Base-by-base conservation (phyloP, 1,140 invertebrate species). In the Habropoda laboriosa region DNA sequence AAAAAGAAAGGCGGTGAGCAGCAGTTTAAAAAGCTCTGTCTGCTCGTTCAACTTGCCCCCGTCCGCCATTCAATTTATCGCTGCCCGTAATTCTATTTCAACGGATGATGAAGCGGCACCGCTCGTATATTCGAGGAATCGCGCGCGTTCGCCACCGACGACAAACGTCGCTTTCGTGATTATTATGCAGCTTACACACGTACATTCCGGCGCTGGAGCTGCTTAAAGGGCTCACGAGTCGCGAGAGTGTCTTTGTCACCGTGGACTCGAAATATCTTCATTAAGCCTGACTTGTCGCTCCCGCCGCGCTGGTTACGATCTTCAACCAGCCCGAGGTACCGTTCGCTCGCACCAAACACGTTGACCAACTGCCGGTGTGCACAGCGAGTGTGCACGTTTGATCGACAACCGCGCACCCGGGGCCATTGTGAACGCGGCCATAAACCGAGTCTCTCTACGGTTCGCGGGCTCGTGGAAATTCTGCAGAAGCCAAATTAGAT, bases 401-500 rank as follows among this genome's bases (percentile, higher is more conserved):
- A 64, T 58, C 63, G 72, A 53, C 64, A 32, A 45, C 35, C 27
- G 8, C 55, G 27, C 30, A 13, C 2, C 38, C 24, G 58, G 47
- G 16, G 7, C 53, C 53, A 67, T 67, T 35, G 70, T 47, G 61
- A 68, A 53, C 47, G 58, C 58, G 10, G n/a, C 72, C 49, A 49
- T 77, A 76, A 80, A 74, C 45, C 61, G 30, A 21, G 55, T 38
- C 30, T 10, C 58, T 61, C 80, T 61, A 60, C 42, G 45, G 47
- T 75, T 42, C 68, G 32, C 55, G 70, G 71, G 45, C 76, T 32
- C 58, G 68, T 86, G 68, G 81, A 89, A 89, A 87, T 89, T 78
- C 83, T 80, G 45, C 78, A 73, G 80, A 71, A 72, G 73, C 79
- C 73, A 85, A 90, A 90, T 90, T 90, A 89, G 84, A 90, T 90